Evolutionary conservation across 2,888 invertebrate species (phyloP).

Genomic region (Limnephilus rhombicus): DNA sequence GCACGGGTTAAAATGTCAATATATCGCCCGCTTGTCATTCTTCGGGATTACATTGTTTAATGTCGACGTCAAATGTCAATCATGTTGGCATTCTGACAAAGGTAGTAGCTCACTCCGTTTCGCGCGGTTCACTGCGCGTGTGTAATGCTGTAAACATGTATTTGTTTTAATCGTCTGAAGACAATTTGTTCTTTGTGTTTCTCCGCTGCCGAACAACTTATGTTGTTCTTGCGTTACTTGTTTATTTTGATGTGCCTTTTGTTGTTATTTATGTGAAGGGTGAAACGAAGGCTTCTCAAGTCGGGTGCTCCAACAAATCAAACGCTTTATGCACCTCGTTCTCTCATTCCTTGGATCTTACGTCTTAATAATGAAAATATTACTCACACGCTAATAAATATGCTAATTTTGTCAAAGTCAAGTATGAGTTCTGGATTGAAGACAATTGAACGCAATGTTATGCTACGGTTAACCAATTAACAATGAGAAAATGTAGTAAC

Average conservation of each 20-base stretch:
- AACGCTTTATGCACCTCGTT: not conserved
- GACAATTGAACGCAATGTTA: not conserved
- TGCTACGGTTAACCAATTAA: not conserved
- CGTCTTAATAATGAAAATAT: not conserved
- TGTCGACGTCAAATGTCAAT: constrained; percentile 46
- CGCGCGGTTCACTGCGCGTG: constrained; percentile 2
- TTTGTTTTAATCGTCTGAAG: constrained; percentile 24
- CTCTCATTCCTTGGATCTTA: not conserved
- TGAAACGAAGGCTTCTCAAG: not conserved
- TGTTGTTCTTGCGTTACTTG: not conserved
- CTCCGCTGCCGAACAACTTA: not conserved
- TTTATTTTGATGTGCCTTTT: not conserved
- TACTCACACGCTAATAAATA: not conserved
- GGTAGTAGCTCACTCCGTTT: not conserved
- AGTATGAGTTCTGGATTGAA: not conserved
- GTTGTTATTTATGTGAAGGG: not conserved
- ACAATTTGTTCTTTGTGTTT: not conserved
- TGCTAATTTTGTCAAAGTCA: not conserved
- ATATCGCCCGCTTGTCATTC: constrained; percentile 16
- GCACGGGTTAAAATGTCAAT: constrained; percentile 21
- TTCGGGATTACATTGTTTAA: constrained; percentile 44
- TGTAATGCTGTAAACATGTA: not conserved
- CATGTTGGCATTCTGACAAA: constrained; percentile 32
- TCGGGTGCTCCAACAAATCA: not conserved
- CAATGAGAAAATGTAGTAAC: not conserved